Base-by-base conservation (phyloP, 2,113 vertebrate species). In the Anser cygnoides region DNA sequence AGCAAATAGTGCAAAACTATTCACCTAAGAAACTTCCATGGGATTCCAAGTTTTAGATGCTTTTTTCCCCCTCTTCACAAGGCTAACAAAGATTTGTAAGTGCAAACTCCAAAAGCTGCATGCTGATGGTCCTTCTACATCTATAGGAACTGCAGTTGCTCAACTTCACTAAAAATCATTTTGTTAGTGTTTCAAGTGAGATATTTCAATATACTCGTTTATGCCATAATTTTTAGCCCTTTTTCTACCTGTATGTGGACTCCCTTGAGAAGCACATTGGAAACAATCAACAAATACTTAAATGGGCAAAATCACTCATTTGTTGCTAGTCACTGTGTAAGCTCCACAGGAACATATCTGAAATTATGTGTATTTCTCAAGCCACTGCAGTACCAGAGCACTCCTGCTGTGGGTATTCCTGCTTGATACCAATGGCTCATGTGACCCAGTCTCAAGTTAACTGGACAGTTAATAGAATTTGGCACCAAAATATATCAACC, bases 171-270 rank as follows among this genome's bases (percentile, higher is more conserved):
- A 12, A 63, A 87, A 71, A 41, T 13, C 0, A 11, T 58, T n/a
- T 1, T 3, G 3, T 2, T 39, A 4, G 2, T 77, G 4, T 59
- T 77, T 59, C 55, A 82, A 46, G 14, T 13, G 9, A 49, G 31
- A 11, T 6, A 55, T 15, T 2, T 2, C 13, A 57, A 17, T 12
- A n/a, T 1, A 31, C 22, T 13, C n/a, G 2, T 4, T 13, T n/a
- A 16, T 28, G 12, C 22, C 12, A 22, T 31, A 17, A 31, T 19
- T 81, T 46, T 76, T 7, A 72, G 10, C 20, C 19, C 19, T 37
- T 41, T 68, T 55, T 35, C 15, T 52, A 61, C 8, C 4, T 59
- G 18, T 31, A 3, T 0, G 4, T 54, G 12, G 85, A 13, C 33
- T 88, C 37, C 15, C 0, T 31, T 85, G 20, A 11, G 20, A 35